Base-by-base conservation (phyloP, 2,888 invertebrate genomes). In the Lottia gigantea region DNA sequence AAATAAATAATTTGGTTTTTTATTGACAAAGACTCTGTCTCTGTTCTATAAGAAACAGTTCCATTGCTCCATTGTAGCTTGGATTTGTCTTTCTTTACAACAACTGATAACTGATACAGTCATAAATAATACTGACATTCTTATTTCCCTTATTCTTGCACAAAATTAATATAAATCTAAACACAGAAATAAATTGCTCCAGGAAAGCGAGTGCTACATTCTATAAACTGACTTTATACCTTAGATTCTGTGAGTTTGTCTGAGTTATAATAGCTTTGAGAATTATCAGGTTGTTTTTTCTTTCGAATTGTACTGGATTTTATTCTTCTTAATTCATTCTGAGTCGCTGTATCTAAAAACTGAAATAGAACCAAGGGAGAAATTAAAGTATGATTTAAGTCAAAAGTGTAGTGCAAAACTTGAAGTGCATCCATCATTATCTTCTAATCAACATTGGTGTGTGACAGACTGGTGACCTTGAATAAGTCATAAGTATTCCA, bases 281-380 rank as follows among this genome's bases (percentile, higher is more conserved):
- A 71, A 23, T 77, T 74, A 14, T 82, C 80, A 19, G 72, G 71
- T 23, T 73, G 76, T 67, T 83, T 86, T 74, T 83, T 84, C 66
- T 82, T 80, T 46, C 80, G 71, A 65, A 84, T 74, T 12, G 83
- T 82, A 67, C 82, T 82, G 2, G 83, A 81, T 63, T 83, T 82
- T 62, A 86, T 86, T 62, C 83, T 78, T 72, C 86, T 84, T 47
- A 86, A 76, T 74, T 86, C 86, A 25, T 85, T 83, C 74, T 86
- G 86, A 45, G 81, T 79, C 23, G 82, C 77, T 64, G 78, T 78
- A 66, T 81, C 81, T 67, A 82, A 68, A 72, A 83, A 82, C 83
- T 84, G 73, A 15, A 76, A 73, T 7, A 12, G 62, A 49, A 63
- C 62, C 46, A 61, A 0, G 12, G n/a, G 11, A 40, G 23, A 25